phyloP scores from a whole-genome alignment of 2,797 vertebrate genomes.

The Microctenopoma lineatum region DNA sequence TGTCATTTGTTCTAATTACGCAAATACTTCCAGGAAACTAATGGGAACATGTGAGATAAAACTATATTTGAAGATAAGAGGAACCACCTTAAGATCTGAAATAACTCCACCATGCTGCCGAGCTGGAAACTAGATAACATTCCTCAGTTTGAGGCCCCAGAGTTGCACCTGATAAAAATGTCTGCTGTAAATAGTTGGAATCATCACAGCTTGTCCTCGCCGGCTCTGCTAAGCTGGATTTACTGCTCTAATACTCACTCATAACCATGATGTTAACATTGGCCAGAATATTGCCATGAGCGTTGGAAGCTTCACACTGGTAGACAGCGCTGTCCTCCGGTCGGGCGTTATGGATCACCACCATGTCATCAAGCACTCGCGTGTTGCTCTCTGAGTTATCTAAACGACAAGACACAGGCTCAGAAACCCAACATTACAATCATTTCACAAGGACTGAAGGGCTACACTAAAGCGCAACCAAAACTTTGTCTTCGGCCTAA shows the following conservation, averaged over 20 bases:
- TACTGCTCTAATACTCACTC: constrained; percentile 82
- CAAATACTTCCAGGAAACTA: constrained; percentile 2
- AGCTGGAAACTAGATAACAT: no score
- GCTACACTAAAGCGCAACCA: neutral
- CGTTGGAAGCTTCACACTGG: constrained; percentile 93
- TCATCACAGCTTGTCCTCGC: neutral
- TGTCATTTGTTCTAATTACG: neutral
- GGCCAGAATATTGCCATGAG: constrained; percentile 88
- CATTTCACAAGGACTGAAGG: neutral
- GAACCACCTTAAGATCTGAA: neutral
- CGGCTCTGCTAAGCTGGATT: neutral
- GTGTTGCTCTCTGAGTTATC: constrained; percentile 59
- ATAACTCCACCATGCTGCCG: no score
- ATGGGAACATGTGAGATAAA: neutral
- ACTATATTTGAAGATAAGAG: neutral
- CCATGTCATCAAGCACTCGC: constrained; percentile 73
- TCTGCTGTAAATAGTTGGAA: no score
- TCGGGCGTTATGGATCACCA: constrained; percentile 79
- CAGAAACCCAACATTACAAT: neutral
- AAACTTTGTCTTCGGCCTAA: neutral
- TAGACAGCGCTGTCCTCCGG: constrained; percentile 89
- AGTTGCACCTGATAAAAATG: neutral
- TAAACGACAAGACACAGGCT: constrained; percentile 48
- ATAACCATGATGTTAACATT: constrained; percentile 90
- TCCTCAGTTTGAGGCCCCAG: no score